Conservation (phyloP, 2,797 vertebrate species). For the Amazona ochrocephala region DNA sequence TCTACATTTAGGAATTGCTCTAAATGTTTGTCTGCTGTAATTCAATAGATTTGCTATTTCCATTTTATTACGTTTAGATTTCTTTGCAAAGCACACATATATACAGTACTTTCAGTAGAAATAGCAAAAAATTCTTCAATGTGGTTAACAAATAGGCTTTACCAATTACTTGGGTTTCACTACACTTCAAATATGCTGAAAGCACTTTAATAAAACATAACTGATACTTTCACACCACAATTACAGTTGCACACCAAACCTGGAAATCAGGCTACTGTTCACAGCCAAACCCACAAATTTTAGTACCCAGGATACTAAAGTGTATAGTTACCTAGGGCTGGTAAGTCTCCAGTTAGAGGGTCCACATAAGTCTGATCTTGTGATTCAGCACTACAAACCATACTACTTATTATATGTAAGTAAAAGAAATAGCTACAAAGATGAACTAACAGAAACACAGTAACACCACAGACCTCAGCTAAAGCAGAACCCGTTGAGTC, state of each 20-base stretch:
- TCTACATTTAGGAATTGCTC: neutral
- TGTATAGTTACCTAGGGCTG: neutral
- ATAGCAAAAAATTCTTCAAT: neutral
- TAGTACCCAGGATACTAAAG: neutral
- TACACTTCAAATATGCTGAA: neutral
- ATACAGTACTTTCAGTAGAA: neutral
- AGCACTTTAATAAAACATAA: neutral
- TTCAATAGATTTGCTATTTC: neutral
- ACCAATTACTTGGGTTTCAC: neutral
- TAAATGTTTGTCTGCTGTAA: constrained; percentile 8
- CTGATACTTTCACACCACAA: neutral
- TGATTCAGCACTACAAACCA: neutral
- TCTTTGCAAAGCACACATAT: neutral
- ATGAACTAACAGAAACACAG: neutral
- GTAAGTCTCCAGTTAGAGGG: neutral
- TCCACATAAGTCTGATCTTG: neutral
- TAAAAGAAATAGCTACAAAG: neutral
- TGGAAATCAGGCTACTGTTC: neutral
- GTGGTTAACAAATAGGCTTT: neutral
- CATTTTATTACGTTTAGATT: constrained; percentile 4
- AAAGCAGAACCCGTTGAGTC: neutral
- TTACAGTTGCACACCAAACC: neutral
- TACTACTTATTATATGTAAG: neutral
- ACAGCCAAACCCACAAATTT: neutral
- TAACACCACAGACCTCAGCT: neutral